Evolutionary conservation across 2,113 vertebrate species (phyloP), one percentile per base, ranked within the genome.

Genomic region (Tenrec ecaudatus): DNA sequence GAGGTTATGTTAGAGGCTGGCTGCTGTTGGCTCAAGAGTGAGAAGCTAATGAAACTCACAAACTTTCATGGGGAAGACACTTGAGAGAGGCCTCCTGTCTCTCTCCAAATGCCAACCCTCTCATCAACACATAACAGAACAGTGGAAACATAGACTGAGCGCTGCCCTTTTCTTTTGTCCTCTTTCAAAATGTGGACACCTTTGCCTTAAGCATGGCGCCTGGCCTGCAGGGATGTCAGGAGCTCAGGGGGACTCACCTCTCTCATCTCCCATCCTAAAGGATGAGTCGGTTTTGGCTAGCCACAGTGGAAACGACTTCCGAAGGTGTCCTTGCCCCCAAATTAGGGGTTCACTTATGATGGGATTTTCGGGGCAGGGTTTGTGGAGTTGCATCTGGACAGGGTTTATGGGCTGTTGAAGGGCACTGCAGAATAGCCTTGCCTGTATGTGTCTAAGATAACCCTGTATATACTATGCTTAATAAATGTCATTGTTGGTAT

Each of bases 341-440:
- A 6, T 22, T 1, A 60, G 20, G 80, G 10, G 29, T 5, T 53
- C 43, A 78, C 27, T 43, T 78, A 29, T 27, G 38, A 16, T 47
- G 47, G 40, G 25, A 16, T 78, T 78, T 53, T 53, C 12, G 11
- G 47, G 47, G 47, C 47, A 53, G 47, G 12, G 11, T 53, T 14
- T 53, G 47, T 53, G 47, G 47, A 53, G 12, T 53, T 53, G 6
- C 47, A 43, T 53, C 40, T 22, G 20, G 73, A 40, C 10, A 31
- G 15, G 16, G 6, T 11, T 31, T n/a, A 25, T 1, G 25, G 31
- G 25, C 27, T 6, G 0, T 33, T 2, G 25, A 23, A 82, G 71
- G 2, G 25, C 5, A 5, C 0, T 4, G 10, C 22, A 22, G 31
- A 64, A 23, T 0, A 5, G 43, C 4, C 6, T 6, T 14, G 7